Percentiles rank a stretch among this genome's conserved stretches.
These are phyloP conservation scores for Ormyrus rosae DNA, from an alignment of 2,888 invertebrate species.

Conservation along the genomic window DNA sequence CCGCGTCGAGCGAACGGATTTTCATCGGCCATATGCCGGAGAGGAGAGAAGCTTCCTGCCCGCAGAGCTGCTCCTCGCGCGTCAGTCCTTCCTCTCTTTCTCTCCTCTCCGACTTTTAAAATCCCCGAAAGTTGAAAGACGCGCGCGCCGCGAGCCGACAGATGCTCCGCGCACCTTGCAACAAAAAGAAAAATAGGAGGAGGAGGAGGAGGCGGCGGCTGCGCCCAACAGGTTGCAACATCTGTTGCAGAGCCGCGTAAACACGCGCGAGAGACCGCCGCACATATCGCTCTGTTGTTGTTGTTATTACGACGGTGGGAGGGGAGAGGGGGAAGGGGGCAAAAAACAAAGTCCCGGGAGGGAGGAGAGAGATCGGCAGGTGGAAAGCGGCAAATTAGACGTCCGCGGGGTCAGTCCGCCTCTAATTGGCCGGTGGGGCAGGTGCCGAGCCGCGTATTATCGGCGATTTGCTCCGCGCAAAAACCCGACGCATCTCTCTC, in stretches of 20 bases:
- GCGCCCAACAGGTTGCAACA: constrained; percentile 57
- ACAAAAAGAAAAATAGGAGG: constrained; percentile 22
- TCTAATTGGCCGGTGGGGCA: constrained; percentile 38
- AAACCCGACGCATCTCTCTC: neutral
- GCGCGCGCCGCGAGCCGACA: constrained; percentile 16
- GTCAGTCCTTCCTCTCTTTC: neutral
- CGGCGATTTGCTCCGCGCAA: constrained; percentile 18
- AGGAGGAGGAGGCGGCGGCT: neutral
- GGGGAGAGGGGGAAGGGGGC: constrained; percentile 13
- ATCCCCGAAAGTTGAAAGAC: neutral
- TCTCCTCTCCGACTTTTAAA: constrained; percentile 21
- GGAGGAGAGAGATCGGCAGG: constrained; percentile 46
- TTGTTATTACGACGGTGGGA: neutral
- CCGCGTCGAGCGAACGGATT: too few relatives aligned
- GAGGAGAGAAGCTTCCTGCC: constrained; percentile 12
- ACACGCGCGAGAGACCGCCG: constrained; percentile 1
- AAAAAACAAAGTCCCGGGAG: neutral
- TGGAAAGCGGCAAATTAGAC: constrained; percentile 30
- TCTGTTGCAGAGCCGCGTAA: constrained; percentile 37
- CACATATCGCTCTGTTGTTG: constrained; percentile 34
- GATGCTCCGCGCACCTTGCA: constrained; percentile 12
- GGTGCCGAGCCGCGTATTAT: constrained; percentile 7
- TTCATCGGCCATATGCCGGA: neutral
- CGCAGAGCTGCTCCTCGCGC: neutral
- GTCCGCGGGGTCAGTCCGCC: neutral